Conservation (phyloP, 2,888 invertebrate genomes). For the Heliconius aoede region DNA sequence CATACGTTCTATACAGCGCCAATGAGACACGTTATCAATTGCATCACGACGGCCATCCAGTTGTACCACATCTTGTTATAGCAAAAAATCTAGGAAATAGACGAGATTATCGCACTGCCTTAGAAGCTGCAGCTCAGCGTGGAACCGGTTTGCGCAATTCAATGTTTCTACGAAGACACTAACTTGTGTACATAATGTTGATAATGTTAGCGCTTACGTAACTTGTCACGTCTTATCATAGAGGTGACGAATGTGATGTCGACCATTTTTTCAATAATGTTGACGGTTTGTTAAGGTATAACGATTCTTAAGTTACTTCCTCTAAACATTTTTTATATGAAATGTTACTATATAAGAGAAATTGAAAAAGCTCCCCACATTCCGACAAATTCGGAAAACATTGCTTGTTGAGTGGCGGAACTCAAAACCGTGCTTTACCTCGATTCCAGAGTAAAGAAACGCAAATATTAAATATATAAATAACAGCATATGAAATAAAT, state of each 20-base stretch:
- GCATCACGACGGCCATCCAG: not conserved
- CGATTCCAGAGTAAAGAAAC: too few relatives aligned
- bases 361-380: not conserved
- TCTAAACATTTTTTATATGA: not conserved
- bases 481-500: too few relatives aligned
- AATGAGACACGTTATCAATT: constrained; percentile 4
- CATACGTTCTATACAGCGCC: not conserved
- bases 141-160: constrained; percentile 47
- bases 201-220: constrained; percentile 45
- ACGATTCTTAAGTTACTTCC: not conserved
- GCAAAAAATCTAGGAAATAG: constrained; percentile 34
- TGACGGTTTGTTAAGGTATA: not conserved
- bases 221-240: constrained; percentile 47
- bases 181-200: constrained; percentile 46
- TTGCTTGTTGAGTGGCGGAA: too few relatives aligned
- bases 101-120: constrained; percentile 38
- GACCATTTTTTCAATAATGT: constrained; percentile 42
- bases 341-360: not conserved
- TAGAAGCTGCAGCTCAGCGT: constrained; percentile 34
- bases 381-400: too few relatives aligned
- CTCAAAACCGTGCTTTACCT: too few relatives aligned
- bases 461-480: too few relatives aligned
- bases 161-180: constrained; percentile 44
- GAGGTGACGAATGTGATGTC: constrained; percentile 34
- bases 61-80: constrained; percentile 20